Base-by-base conservation (phyloP, 2,888 invertebrate species). In the Spodoptera exigua region DNA sequence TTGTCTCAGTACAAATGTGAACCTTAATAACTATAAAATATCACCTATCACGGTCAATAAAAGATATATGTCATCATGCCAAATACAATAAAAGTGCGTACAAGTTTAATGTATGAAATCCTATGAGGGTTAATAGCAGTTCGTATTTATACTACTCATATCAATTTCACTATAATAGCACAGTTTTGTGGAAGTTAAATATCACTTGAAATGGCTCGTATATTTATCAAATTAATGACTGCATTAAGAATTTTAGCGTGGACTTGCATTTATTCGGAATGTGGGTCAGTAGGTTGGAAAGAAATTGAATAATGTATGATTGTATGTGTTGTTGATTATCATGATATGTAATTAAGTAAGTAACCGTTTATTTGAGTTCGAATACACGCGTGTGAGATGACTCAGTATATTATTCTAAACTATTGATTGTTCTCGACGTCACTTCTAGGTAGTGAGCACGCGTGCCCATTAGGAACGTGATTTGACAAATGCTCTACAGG, bases 381-480 rank as follows among this genome's bases (percentile, higher is more conserved):
- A 47, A 49, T 56, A 45, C 48, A 51, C 49, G 43, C 40, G 52
- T 59, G 52, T 55, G 39, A 43, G 60, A 69, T 73, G 69, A 68
- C 70, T 75, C 61, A 65, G 69, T 66, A 56, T 47, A 41, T 57
- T 59, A 54, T 47, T 62, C 63, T 74, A 74, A 76, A 75, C 66
- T 67, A 65, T 59, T 79, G 61, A 75, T 79, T 73, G 72, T 77
- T 57, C 56, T 59, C 49, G 61, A 48, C 63, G 14, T 52, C 51
- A 59, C 54, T 69, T 69, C 46, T 55, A 55, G 44, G 64, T 62
- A 57, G 59, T 73, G 74, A 67, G 54, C 68, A 54, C 47, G 61
- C 56, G 48, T 57, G 64, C 61, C 60, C 66, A 79, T 90, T 89
- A 87, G 78, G 79, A 83, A 75, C 84, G 83, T 90, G 86, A 91